A percentile compares a stretch with the other conserved stretches of the same genome.
Conservation (phyloP, 2,797 vertebrate species). For the Sparus aurata region DNA sequence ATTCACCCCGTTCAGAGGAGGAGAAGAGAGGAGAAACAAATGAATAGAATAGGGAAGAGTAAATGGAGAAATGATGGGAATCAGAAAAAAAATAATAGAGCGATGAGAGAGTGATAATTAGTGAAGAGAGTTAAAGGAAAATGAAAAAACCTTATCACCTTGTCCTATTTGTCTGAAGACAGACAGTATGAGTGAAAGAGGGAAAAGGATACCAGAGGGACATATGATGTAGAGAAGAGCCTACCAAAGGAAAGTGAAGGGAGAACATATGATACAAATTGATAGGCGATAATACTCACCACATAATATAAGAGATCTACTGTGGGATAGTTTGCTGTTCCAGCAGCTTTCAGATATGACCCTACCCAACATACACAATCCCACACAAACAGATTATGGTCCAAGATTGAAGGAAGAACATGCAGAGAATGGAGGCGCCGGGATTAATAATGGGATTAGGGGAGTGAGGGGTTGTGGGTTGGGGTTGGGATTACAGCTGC, state of each 20-base stretch:
- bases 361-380: slow-evolving; percentile 29
- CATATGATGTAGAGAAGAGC: background rate
- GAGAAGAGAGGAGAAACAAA: slow-evolving; percentile 21
- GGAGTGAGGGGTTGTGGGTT: slow-evolving; percentile 26
- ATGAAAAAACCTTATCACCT: background rate
- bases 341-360: slow-evolving; percentile 41
- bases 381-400: slow-evolving; percentile 50
- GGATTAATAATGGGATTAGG: slow-evolving; percentile 74
- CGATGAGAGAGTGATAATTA: background rate
- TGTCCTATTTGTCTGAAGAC: no score
- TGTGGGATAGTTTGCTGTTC: slow-evolving; percentile 40
- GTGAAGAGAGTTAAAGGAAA: background rate
- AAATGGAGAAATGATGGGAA: background rate
- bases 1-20: slow-evolving; percentile 38
- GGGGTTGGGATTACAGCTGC: slow-evolving; percentile 64
- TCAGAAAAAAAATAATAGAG: background rate
- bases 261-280: slow-evolving; percentile 19
- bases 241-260: background rate
- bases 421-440: slow-evolving; percentile 61
- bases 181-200: background rate
- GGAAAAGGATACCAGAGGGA: background rate
- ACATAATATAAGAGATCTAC: slow-evolving; percentile 8
- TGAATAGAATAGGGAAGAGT: background rate
- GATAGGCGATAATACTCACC: slow-evolving; percentile 26
- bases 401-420: slow-evolving; percentile 64